Evolutionary conservation across 2,888 invertebrate species (phyloP), one percentile per base, ranked within the genome.

Genomic region (Mythimna lalbum): DNA sequence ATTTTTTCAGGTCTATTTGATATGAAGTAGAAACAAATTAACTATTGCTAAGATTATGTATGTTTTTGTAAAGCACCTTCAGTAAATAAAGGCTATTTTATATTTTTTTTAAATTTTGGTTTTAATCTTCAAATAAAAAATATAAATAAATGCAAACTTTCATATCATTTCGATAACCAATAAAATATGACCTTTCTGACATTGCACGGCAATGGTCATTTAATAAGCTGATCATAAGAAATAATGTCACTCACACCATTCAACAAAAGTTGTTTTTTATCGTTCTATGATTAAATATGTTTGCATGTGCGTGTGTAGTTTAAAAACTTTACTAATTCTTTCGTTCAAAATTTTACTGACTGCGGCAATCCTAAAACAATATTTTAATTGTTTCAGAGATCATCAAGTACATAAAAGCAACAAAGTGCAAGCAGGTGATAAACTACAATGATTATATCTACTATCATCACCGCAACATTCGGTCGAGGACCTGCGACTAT

Each of bases 381-480:
- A 6, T 60, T 43, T 47, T 19, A n/a, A 23, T 36, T 65, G 49
- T 65, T 63, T 69, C 53, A 69, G 70, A 55, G n/a, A 21, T 63
- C 19, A 63, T 64, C 43, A 43, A 21, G n/a, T 63, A 63, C 21
- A 64, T 64, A 43, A 43, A 64, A 31, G 21, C 64, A 4, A 43
- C 31, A 2, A 64, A 63, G 3, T 31, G 63, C 31, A 66, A 33
- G 17, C 62, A 62, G 27, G n/a, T 64, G 7, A 62, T 64, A 31
- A 19, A 43, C 14, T 62, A 62, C 63, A 43, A 62, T 17, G 64
- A 39, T n/a, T 64, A 39, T 17, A 64, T 63, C 2, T 64, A 61
- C 62, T 64, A 64, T 27, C 62, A 61, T 17, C 23, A 27, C 17
- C 17, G 27, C 1, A 31, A 21, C 27, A 14, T 31, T 10, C 6